Evolutionary conservation across 2,888 invertebrate genomes (phyloP), one percentile per base, ranked within the genome.

Genomic region (Caenorhabditis sp.): DNA sequence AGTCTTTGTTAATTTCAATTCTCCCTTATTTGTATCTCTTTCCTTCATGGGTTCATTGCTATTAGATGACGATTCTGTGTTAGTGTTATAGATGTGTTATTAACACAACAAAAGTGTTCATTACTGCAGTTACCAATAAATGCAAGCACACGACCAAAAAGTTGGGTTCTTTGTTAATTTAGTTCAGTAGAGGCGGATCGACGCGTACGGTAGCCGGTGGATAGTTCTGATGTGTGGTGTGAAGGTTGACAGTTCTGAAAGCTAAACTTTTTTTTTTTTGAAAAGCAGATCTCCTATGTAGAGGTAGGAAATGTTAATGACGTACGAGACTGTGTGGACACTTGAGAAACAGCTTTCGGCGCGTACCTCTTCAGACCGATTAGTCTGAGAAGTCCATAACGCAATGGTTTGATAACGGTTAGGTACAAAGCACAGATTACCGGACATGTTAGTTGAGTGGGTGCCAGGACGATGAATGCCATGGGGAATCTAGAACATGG

Each of bases 361-460:
- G 53, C 61, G 20, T 44, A 79, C 47, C 44, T 71, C 35, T 72
- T 61, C 13, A 79, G 71, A 1, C 71, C 65, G 6, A 79, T n/a
- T 1, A 67, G 53, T 53, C 51, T 44, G 2, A 71, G 20, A 26
- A 80, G 28, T 1, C 69, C 80, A 18, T 56, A 56, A 32, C 80
- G 67, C 1, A 80, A 47, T 9, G 74, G 80, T 55, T 80, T 80
- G n/a, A 80, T 74, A 4, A 80, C 69, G 18, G 28, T n/a, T 5
- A 80, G 26, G 35, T 80, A 80, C 2, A 80, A 37, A 2, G 47
- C 18, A 32, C 80, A 80, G 3, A 80, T 69, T 0, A 74, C 74
- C 13, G 80, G 80, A 28, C 80, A 80, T 6, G 80, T 80, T 8
- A 80, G 51, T 53, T 80, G 80, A 5, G 80, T 80, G 22, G 80